phyloP scores from a whole-genome alignment of 2,797 vertebrate genomes.

The Allobates femoralis region DNA sequence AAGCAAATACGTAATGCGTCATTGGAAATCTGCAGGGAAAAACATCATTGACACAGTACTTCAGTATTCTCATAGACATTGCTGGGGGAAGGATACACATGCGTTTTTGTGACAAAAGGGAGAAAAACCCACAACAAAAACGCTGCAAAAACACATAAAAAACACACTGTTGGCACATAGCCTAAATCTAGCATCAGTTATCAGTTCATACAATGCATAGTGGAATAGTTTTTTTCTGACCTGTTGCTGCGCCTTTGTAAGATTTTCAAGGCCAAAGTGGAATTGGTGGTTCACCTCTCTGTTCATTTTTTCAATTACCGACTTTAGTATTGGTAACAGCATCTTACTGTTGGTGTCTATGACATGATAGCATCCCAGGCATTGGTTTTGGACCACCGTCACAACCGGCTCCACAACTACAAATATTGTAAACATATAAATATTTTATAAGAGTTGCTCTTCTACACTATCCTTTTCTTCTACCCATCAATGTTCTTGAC shows the following conservation, averaged over 20 bases:
- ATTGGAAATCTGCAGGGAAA: too few species aligned
- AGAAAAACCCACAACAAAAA: too few species aligned
- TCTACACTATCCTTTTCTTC: not conserved
- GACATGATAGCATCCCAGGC: slow-evolving; percentile 2
- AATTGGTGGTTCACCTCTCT: slow-evolving; percentile 8
- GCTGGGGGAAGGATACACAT: too few species aligned
- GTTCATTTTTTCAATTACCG: slow-evolving; percentile 44
- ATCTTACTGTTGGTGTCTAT: slow-evolving; percentile 34
- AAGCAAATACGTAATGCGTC: too few species aligned
- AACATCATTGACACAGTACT: too few species aligned
- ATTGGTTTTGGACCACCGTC: not conserved
- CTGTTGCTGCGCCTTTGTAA: not conserved
- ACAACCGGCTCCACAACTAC: slow-evolving; percentile 29
- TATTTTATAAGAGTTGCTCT: not conserved
- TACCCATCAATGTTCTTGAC: not conserved
- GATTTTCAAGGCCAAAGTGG: slow-evolving; percentile 29
- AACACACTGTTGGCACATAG: too few species aligned
- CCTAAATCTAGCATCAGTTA: too few species aligned
- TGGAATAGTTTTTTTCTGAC: slow-evolving; percentile 23
- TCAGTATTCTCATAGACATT: too few species aligned
- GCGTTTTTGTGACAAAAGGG: too few species aligned
- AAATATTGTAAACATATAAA: not conserved
- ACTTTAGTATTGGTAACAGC: not conserved
- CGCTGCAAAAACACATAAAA: too few species aligned
- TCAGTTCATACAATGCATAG: not conserved